A percentile compares a stretch with the other conserved stretches of the same genome.
phyloP scores from a whole-genome alignment of 2,888 invertebrate species.

The Cepaea hortensis region DNA sequence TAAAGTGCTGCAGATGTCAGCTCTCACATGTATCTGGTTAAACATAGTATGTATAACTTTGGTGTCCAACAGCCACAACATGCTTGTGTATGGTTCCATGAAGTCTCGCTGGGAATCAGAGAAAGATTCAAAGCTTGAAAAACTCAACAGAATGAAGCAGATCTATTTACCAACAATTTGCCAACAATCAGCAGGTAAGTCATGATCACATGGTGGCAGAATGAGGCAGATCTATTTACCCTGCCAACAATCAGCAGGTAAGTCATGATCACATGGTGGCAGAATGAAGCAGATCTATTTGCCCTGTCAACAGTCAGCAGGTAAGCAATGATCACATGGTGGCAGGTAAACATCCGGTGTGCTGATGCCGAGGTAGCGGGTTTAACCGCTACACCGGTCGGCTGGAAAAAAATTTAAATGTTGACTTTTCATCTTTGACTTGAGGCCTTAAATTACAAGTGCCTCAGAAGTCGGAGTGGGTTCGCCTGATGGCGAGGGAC shows the following conservation, averaged over 20 bases:
- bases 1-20: too few relatives aligned
- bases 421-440: too few relatives aligned
- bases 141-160: constrained; percentile 72
- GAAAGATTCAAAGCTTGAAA: constrained; percentile 67
- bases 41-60: not conserved
- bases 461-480: too few relatives aligned
- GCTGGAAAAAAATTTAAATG: too few relatives aligned
- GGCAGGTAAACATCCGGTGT: constrained; percentile 21
- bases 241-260: constrained; percentile 67
- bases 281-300: constrained; percentile 74
- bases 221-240: constrained; percentile 74
- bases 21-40: too few relatives aligned
- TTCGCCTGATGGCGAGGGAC: too few relatives aligned
- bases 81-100: constrained; percentile 71
- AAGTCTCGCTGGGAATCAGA: constrained; percentile 59
- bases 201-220: constrained; percentile 40
- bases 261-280: constrained; percentile 32
- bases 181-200: constrained; percentile 66
- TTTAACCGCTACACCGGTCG: too few relatives aligned
- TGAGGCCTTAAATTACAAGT: too few relatives aligned
- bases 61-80: constrained; percentile 62
- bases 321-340: constrained; percentile 53
- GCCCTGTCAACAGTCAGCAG: constrained; percentile 67
- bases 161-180: constrained; percentile 72
- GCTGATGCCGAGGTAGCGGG: too few relatives aligned